Evolutionary conservation across 2,888 invertebrate species (phyloP), one percentile per base, ranked within the genome.

Genomic region (Drosophila parthenogenetica): DNA sequence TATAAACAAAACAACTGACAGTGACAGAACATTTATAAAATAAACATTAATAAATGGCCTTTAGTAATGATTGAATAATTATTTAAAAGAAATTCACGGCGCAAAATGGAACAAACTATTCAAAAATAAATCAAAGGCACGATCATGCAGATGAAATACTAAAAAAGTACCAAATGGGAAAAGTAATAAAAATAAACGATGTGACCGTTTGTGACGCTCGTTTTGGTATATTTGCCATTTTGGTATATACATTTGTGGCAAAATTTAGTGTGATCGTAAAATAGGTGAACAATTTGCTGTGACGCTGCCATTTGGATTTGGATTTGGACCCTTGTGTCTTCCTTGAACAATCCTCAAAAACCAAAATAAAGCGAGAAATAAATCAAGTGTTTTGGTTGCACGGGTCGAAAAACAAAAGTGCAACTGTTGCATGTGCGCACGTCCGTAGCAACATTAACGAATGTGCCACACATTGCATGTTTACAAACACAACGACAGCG

Each of bases 401-500:
- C 45, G 43, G 51, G 37, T 16, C 43, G 58, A 55, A 58, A 46
- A 63, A 8, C 46, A 35, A 60, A 39, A 50, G 64, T 72, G 69
- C 76, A 72, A 73, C 73, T 72, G 69, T 77, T 73, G 69, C 64
- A 76, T 76, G 63, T 67, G 77, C 62, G 66, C 67, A 42, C 62
- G 53, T 10, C 60, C 49, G 55, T 63, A 60, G 11, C 17, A n/a
- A 48, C 63, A 63, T 57, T 69, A 76, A 61, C 65, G 65, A 42
- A 77, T 77, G 76, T 77, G 76, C 73, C 76, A 76, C 76, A 76
- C 77, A 76, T 77, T 77, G 69, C 77, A 76, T 76, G 76, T 76
- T 76, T 76, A 76, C 76, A 76, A 76, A 76, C 76, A 76, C 77
- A 77, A 76, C 75, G 69, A 76, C 58, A 62, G 32, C 17, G 17